Evolutionary conservation across 2,797 vertebrate genomes (phyloP), one percentile per base, ranked within the genome.

Genomic region (Pipistrellus nathusii): DNA sequence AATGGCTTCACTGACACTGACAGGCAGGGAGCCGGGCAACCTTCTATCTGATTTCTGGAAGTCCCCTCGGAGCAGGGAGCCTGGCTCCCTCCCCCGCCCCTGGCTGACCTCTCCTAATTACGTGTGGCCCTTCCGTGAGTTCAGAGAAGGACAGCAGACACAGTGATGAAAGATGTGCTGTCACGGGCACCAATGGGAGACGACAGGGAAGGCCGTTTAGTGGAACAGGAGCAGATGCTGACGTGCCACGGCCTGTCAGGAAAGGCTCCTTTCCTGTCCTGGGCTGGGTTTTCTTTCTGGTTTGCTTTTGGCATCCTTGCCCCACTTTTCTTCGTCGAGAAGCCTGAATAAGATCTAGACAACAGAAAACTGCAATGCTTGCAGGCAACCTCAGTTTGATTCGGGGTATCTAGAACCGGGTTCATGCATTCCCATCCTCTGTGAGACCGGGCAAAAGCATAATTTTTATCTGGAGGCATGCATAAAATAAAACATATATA

Each of bases 401-500:
- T 97, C 87, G 41, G 91, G 85, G 96, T 88, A 96, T 97, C 97
- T 97, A 97, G 96, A 95, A 97, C 94, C 81, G 93, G 96, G 96
- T 97, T 98, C 93, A 7, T 41, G 94, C 91, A 96, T 96, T 96
- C 96, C 97, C 97, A 96, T 93, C 97, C 95, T 98, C 96, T 96
- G 92, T 85, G 95, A 97, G 51, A 90, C 94, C 97, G 96, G 94
- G 97, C 95, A 96, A 97, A 97, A 97, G 97, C 96, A 92, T 95
- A 96, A 97, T 95, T 98, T 98, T 97, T 98, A 97, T 96, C 97
- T 98, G 86, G 97, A 98, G 98, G 98, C 97, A 93, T 95, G 90
- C 97, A 97, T 98, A 97, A 98, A 98, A 98, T 97, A 97, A 98
- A 98, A 97, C 91, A 97, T 97, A 41, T 41, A 41, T 41, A 41